Conservation (phyloP, 2,797 vertebrate species). For the Acanthurus leucopareius region DNA sequence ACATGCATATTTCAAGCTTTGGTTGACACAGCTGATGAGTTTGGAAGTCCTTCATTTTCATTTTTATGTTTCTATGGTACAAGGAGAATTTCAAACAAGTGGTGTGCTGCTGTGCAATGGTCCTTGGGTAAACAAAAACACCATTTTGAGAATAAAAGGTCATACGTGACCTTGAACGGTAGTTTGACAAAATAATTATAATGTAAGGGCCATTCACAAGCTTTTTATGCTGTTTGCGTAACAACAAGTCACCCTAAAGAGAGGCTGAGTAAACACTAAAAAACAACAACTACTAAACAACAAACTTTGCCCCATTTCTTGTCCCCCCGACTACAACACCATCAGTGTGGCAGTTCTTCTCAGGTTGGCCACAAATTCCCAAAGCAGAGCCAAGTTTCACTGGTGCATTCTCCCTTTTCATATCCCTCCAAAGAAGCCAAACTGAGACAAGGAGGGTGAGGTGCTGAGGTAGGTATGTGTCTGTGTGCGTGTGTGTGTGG, state of each 20-base stretch:
- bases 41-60: not conserved
- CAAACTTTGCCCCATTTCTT: not conserved
- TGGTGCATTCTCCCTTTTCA: constrained; percentile 13
- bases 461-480: not conserved
- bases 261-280: no score
- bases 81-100: no score
- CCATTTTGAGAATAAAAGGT: not conserved
- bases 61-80: not conserved
- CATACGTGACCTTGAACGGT: not conserved
- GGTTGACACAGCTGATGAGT: no score
- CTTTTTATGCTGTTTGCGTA: no score
- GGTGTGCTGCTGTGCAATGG: not conserved
- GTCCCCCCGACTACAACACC: not conserved
- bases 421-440: constrained; percentile 11
- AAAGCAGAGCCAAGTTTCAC: not conserved
- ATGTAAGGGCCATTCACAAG: no score
- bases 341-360: constrained; percentile 2
- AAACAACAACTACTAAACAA: no score
- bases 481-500: not conserved
- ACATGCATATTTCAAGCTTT: no score
- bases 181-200: not conserved
- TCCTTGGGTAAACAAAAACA: not conserved
- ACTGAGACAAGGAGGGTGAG: not conserved
- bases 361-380: constrained; percentile 4
- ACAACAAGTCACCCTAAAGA: no score